Base-by-base conservation (phyloP, 1,140 invertebrate species). In the Meteorus sp. region DNA sequence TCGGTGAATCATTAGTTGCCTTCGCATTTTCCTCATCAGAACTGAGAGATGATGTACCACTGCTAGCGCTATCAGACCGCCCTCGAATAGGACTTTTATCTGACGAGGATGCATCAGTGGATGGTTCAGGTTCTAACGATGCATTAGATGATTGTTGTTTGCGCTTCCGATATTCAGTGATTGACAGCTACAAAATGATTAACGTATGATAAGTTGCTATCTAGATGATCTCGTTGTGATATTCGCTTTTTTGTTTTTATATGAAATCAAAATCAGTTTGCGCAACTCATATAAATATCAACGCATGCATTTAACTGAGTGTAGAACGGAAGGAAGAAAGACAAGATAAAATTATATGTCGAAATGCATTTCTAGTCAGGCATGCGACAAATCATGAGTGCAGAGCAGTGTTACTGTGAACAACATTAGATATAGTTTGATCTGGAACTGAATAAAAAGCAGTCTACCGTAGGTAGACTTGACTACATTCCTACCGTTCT, bases 121-220 rank as follows among this genome's bases (percentile, higher is more conserved):
- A 61, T 1, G 59, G 68, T 56, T 80, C 78, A 3, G 76, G 72
- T 19, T 79, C 77, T 2, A 72, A 65, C 29, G 75, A 73, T 0
- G 78, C 74, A 0, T 69, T 71, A 2, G 71, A 65, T 3, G 76
- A 82, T 20, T 82, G 76, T 63, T 85, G 83, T 59, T 87, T 86
- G 15, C 88, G 78, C 68, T 87, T 85, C 15, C 87, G 80, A 68
- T 90, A 90, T 64, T 90, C 88, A 8, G 86, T 84, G 67, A 90
- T 85, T 6, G 87, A 89, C 7, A 90, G 77, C 88, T 89, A 56
- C 1, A 81, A 72, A 22, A 69, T 31, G 8, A 54, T 25, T 39
- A 29, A 9, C 1, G n/a, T n/a, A n/a, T n/a, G n/a, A n/a, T n/a
- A n/a, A n/a, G n/a, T n/a, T n/a, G n/a, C n/a, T n/a, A n/a, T n/a